Base-by-base conservation (phyloP, 1,140 invertebrate species). In the Anastrepha ludens region DNA sequence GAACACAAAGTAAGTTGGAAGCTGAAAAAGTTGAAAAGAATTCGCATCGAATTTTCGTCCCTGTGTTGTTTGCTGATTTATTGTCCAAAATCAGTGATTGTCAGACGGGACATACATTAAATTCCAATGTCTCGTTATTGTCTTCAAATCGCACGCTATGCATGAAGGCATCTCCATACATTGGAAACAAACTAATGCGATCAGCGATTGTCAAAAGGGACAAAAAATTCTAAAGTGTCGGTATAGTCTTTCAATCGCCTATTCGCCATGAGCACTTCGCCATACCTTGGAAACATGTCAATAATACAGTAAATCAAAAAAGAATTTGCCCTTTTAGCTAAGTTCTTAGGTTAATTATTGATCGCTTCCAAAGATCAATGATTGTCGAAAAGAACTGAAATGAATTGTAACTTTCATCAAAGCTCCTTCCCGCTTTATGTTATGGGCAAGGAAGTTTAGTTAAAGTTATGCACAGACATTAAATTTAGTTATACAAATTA, bases 1-100 rank as follows among this genome's bases (percentile, higher is more conserved):
- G 99, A 99, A 95, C 99, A 99, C 93, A 99, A 99, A 96, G 98
- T 99, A 95, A 93, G 90, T 92, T 86, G 1, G 5, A 55, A 39
- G 20, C 15, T 17, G 17, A 2, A 17, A 13, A 87, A 47, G 44
- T n/a, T 85, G 29, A 70, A 87, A 9, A 47, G 59, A 86, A 64
- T 0, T n/a, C 11, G 15, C 41, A 29, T 8, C 55, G 29, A 86
- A 29, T 2, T 20, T 59, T 67, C 86, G 92, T 92, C 89, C 90
- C 90, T 90, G 90, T 91, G 91, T 91, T 91, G 87, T 91, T 93
- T 92, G 90, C 89, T 89, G 86, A 88, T 88, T 87, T 44, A 87
- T 86, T 86, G 62, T 13, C n/a, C 62, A 89, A 90, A 89, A 87
- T 89, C 88, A 87, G 89, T 87, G 89, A 91, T 91, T 89, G 90